Evolutionary conservation across 2,888 invertebrate genomes (phyloP), one percentile per base, ranked within the genome.

Genomic region (Axea sp.): DNA sequence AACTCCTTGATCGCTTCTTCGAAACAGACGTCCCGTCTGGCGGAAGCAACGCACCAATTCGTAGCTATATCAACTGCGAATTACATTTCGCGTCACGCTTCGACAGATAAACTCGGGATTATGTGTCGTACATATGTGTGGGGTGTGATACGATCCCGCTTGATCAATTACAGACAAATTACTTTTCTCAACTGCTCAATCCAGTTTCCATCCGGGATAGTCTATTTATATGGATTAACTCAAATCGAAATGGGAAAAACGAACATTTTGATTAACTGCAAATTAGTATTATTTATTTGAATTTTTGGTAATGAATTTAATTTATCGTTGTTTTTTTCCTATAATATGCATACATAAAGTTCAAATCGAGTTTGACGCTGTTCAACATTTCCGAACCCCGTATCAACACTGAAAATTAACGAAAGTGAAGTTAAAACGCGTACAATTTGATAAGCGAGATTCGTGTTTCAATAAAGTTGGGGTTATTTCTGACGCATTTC

Each of bases 11-110:
- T 73, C 71, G 67, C 65, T 62, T 49, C 51, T 35, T 37, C 41
- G 17, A 8, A 9, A 1, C 37, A 7, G n/a, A 37, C 12, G 22
- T 74, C 62, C 60, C 53, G 49, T 33, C 39, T 24, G 62, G 24
- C 33, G 41, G 41, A 45, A 60, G 53, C 53, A n/a, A 53, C 24
- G 45, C 35, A 47, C 51, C 26, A n/a, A 14, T 5, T 60, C 51
- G 60, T 33, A 43, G 43, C 41, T 51, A 43, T 57, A 67, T 67
- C 55, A 53, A 53, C 57, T 43, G 39, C 41, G 45, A 73, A 73
- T 67, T 67, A 67, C 60, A 60, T 55, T 67, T 73, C 62, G 55
- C 62, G 73, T 73, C 67, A 73, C 73, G 73, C 60, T 62, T 43
- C 67, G 49, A 67, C 53, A 47, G 73, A 67, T 69, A 69, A 73